A percentile compares a stretch with the other conserved stretches of the same genome.
phyloP scores from a whole-genome alignment of 2,888 invertebrate genomes.

The Lagria hirta region DNA sequence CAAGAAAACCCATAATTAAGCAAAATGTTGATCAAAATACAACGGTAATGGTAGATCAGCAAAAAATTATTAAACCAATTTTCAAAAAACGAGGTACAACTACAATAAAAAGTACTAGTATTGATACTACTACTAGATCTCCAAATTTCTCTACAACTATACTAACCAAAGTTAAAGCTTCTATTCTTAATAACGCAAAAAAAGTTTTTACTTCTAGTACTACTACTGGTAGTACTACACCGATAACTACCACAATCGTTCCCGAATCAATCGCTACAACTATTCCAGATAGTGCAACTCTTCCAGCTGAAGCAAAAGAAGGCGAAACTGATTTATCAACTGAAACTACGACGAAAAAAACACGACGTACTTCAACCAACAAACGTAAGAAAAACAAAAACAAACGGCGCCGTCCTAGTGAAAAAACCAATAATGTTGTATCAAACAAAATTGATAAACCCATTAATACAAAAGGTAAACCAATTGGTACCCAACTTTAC shows the following conservation, averaged over 20 bases:
- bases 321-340: conserved; percentile 45
- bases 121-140: conserved; percentile 31
- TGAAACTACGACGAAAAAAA: conserved; percentile 33
- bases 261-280: conserved; percentile 9
- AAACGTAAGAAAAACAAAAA: conserved; percentile 64
- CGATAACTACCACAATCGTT: conserved; percentile 24
- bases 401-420: conserved; percentile 61
- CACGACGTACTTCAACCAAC: conserved; percentile 47
- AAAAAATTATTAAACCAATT: conserved; percentile 42
- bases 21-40: conserved; percentile 31
- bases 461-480: conserved; percentile 55
- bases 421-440: conserved; percentile 53
- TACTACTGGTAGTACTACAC: conserved; percentile 29
- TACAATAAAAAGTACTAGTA: conserved; percentile 33
- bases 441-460: conserved; percentile 39
- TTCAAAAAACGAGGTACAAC: conserved; percentile 49
- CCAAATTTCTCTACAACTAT: conserved; percentile 32
- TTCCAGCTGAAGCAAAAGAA: conserved; percentile 49
- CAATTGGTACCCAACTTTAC: conserved; percentile 72
- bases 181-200: conserved; percentile 58
- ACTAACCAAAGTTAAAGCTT: conserved; percentile 64
- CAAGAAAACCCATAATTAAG: conserved; percentile 34
- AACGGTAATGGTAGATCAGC: conserved; percentile 31
- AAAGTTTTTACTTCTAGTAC: conserved; percentile 26
- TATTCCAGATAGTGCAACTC: conserved; percentile 15